phyloP scores from a whole-genome alignment of 2,797 vertebrate species.

The Chelon auratus region DNA sequence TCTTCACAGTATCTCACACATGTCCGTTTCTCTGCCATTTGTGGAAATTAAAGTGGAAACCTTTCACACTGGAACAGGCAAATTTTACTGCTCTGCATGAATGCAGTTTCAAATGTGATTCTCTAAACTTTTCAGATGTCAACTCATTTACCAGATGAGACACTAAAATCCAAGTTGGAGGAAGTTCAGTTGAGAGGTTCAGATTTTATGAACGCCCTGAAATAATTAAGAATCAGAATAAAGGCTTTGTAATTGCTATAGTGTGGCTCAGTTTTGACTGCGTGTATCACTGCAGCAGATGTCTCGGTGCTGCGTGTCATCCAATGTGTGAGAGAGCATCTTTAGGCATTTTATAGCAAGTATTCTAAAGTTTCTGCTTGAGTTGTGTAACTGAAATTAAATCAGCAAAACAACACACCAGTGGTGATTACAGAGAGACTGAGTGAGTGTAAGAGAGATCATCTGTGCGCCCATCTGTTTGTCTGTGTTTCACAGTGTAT shows the following conservation, averaged over 20 bases:
- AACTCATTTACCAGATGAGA: conserved; percentile 45
- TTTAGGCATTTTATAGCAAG: conserved; percentile 4
- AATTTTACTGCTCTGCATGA: conserved; percentile 3
- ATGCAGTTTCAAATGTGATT: conserved; percentile 30
- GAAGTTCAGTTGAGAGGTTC: conserved; percentile 48
- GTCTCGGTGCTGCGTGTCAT: conserved; percentile 23
- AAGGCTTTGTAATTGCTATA: conserved; percentile 64
- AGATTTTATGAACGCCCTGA: conserved; percentile 55
- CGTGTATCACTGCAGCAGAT: conserved; percentile 33
- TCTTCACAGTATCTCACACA: conserved; percentile 16
- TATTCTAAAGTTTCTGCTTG: conserved; percentile 37
- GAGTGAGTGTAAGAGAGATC: conserved; percentile 11
- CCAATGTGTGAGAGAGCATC: conserved; percentile 32
- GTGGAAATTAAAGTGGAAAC: conserved; percentile 16
- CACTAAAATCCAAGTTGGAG: conserved; percentile 59
- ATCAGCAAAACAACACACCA: conserved; percentile 25
- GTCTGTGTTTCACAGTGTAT: conserved; percentile 11
- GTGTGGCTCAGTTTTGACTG: conserved; percentile 33
- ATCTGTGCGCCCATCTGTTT: conserved; percentile 41
- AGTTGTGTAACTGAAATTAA: conserved; percentile 42
- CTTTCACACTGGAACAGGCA: conserved; percentile 5
- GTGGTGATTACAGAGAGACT: conserved; percentile 43
- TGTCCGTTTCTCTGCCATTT: conserved; percentile 28
- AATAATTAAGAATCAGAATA: conserved; percentile 63
- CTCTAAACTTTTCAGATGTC: conserved; percentile 30